Percentiles rank a stretch among this genome's conserved stretches.
These are phyloP conservation scores for Margarornis squamiger DNA, from an alignment of 2,797 vertebrate genomes.

Conservation along the genomic window DNA sequence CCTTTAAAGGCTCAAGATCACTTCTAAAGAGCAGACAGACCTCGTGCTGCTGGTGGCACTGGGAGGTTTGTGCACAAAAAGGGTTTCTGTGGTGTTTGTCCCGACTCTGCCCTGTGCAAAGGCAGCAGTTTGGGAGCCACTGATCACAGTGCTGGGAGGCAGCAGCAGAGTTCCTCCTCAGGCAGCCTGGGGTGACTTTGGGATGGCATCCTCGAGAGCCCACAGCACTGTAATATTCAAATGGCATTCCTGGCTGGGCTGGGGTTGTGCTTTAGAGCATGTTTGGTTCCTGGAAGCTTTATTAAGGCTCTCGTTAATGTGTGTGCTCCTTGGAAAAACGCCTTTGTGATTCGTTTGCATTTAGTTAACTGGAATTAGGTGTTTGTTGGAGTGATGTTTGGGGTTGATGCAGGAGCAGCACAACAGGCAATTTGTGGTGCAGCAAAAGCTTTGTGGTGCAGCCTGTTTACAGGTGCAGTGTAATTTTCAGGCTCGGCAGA, in stretches of 20 bases:
- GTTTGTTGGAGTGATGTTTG: background rate
- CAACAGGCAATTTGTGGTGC: background rate
- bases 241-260: background rate
- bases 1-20: accelerated
- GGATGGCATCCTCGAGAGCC: background rate
- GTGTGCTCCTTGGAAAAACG: background rate
- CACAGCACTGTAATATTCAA: accelerated
- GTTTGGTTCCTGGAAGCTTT: background rate
- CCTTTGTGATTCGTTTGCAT: background rate
- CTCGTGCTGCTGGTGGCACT: background rate
- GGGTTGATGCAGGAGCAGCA: background rate
- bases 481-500: background rate
- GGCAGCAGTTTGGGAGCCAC: background rate
- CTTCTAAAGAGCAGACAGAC: background rate
- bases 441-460: background rate
- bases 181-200: background rate
- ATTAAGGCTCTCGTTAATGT: background rate
- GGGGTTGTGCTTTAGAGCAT: background rate
- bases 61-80: accelerated
- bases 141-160: background rate
- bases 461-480: background rate
- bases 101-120: background rate
- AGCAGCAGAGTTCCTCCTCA: background rate
- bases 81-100: accelerated
- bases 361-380: background rate